phyloP scores from a whole-genome alignment of 2,888 invertebrate species.

The Mechanitis messenoides region DNA sequence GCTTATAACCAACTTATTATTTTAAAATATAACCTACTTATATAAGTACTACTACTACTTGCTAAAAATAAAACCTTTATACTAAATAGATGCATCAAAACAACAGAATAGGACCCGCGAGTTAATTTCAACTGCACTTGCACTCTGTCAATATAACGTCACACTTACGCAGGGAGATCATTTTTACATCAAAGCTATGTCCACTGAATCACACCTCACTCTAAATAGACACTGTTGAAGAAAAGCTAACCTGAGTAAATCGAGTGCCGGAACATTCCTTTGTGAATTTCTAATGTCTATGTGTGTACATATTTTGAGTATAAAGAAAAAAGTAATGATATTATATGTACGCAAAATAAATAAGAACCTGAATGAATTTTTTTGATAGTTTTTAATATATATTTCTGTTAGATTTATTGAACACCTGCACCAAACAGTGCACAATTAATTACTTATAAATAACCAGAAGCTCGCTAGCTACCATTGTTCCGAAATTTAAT shows the following conservation, averaged over 20 bases:
- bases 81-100: background rate
- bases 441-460: slow-evolving; percentile 43
- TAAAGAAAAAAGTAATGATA: too few species aligned
- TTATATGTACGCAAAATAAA: too few species aligned
- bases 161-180: slow-evolving; percentile 55
- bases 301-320: too few species aligned
- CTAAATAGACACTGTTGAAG: slow-evolving; percentile 26
- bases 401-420: background rate
- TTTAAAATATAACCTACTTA: too few species aligned
- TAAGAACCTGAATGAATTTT: slow-evolving; percentile 17
- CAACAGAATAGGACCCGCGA: slow-evolving; percentile 7
- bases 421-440: slow-evolving; percentile 11
- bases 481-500: slow-evolving; percentile 65
- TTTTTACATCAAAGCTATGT: slow-evolving; percentile 68
- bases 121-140: slow-evolving; percentile 34
- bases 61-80: background rate
- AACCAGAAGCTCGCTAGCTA: slow-evolving; percentile 38
- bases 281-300: too few species aligned
- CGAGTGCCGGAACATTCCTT: too few species aligned
- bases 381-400: slow-evolving; percentile 4
- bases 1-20: too few species aligned
- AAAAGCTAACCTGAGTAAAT: background rate
- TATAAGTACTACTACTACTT: too few species aligned
- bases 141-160: slow-evolving; percentile 54
- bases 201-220: slow-evolving; percentile 49